Evolutionary conservation across 2,888 invertebrate genomes (phyloP).

Genomic region (Pycnomerus fuliginosus): DNA sequence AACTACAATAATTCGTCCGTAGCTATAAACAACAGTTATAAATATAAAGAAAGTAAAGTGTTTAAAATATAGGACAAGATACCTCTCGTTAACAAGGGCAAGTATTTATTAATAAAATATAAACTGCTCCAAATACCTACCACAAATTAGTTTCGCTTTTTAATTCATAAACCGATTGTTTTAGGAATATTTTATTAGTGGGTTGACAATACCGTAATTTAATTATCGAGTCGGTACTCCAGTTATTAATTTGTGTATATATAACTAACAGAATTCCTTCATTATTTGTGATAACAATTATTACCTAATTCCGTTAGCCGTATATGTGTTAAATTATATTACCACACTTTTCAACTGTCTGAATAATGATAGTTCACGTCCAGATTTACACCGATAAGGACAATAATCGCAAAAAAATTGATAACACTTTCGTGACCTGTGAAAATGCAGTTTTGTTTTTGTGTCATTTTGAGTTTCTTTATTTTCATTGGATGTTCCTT

Average conservation of each 20-base stretch:
- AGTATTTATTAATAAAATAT: too few relatives aligned
- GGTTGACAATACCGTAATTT: constrained; percentile 22
- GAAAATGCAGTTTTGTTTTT: constrained; percentile 13
- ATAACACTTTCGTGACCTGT: constrained; percentile 19
- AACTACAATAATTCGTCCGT: too few relatives aligned
- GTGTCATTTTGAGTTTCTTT: constrained; percentile 24
- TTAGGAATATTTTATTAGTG: background rate
- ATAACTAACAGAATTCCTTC: constrained; percentile 41
- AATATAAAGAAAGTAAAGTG: too few relatives aligned
- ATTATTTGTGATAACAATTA: constrained; percentile 45
- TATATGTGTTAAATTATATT: constrained; percentile 45
- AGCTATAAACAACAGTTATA: too few relatives aligned
- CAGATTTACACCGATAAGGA: constrained; percentile 27
- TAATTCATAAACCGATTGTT: background rate
- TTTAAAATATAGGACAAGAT: too few relatives aligned
- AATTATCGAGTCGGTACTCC: constrained; percentile 32
- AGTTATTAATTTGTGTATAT: constrained; percentile 35
- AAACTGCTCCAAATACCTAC: too few relatives aligned
- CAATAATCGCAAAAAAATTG: constrained; percentile 20
- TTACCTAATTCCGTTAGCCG: constrained; percentile 45
- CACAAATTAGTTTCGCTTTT: constrained; percentile 22
- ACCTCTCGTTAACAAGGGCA: too few relatives aligned
- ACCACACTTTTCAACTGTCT: constrained; percentile 28
- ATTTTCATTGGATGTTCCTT: background rate
- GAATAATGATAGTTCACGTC: constrained; percentile 27